phyloP scores from a whole-genome alignment of 2,797 vertebrate genomes.

The Eulemur albifrons region DNA sequence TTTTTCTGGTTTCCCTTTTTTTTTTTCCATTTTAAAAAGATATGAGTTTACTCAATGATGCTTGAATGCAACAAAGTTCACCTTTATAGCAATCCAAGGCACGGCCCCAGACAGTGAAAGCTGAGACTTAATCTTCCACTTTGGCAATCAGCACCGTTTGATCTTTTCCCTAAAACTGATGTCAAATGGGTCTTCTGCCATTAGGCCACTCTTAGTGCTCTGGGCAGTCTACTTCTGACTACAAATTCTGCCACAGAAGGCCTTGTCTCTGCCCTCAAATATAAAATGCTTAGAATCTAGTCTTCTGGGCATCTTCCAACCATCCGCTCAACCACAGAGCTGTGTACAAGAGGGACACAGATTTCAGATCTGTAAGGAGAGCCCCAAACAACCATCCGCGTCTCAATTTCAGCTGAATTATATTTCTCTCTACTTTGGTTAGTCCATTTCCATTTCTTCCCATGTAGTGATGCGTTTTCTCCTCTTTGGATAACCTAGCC shows the following conservation, averaged over 20 bases:
- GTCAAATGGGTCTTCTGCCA: not conserved
- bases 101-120: not conserved
- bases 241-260: not conserved
- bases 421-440: not conserved
- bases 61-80: not conserved
- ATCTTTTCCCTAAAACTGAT: not conserved
- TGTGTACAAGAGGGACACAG: not conserved
- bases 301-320: not conserved
- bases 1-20: not conserved
- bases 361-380: not conserved
- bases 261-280: not conserved
- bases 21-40: not conserved
- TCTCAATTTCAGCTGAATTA: not conserved
- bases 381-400: not conserved
- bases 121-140: not conserved
- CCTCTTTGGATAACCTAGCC: not conserved
- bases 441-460: not conserved
- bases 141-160: not conserved
- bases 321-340: no score
- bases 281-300: not conserved
- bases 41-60: not conserved
- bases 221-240: not conserved
- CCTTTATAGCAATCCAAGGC: not conserved
- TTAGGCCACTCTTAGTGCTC: not conserved
- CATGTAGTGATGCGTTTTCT: not conserved